A percentile compares a stretch with the other conserved stretches of the same genome.
Evolutionary conservation across 2,113 vertebrate species (phyloP).

Genomic region (Jacana jacana): DNA sequence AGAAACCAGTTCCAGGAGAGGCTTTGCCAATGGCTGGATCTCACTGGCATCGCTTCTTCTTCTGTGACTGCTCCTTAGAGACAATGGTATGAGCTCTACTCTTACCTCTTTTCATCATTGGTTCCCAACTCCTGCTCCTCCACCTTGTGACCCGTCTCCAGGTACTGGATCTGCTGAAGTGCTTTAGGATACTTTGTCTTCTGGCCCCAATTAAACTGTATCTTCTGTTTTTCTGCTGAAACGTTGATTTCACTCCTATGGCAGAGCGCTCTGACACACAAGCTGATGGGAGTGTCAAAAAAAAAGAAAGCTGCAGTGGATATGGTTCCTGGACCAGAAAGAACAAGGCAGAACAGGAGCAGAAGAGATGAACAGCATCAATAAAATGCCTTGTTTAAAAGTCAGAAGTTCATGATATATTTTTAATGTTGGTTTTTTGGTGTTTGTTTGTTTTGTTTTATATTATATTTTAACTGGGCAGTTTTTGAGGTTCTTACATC

Average conservation of each 20-base stretch:
- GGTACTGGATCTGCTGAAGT: background rate
- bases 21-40: background rate
- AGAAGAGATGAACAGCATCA: background rate
- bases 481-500: background rate
- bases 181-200: background rate
- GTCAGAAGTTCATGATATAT: too few species aligned
- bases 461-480: background rate
- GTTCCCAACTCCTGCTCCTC: background rate
- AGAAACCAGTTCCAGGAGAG: background rate
- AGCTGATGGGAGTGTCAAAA: background rate
- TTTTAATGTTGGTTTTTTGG: too few species aligned
- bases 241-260: background rate
- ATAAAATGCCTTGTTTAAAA: background rate
- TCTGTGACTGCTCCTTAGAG: background rate
- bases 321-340: background rate
- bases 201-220: background rate
- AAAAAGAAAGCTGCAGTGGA: background rate
- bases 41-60: background rate
- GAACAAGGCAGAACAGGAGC: background rate
- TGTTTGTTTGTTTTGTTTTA: too few species aligned
- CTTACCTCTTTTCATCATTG: background rate
- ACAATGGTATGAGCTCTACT: background rate
- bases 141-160: background rate
- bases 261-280: accelerated
- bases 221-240: background rate